phyloP scores from a whole-genome alignment of 2,888 invertebrate species.

The Lithophane socia region DNA sequence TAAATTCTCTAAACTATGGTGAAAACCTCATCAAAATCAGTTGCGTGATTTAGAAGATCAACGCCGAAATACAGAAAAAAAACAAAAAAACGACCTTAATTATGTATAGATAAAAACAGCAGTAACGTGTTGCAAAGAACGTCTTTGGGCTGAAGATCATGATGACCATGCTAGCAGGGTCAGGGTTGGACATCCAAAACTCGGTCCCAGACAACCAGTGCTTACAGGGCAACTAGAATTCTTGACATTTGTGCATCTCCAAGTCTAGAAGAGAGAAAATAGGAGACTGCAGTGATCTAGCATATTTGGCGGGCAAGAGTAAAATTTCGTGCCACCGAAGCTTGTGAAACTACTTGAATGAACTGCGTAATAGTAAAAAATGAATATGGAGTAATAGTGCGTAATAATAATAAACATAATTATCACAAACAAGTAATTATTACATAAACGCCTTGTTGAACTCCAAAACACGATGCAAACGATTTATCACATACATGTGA shows the following conservation, averaged over 20 bases:
- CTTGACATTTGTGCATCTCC: background rate
- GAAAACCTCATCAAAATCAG: too few relatives aligned
- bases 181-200: background rate
- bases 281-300: background rate
- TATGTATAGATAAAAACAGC: background rate
- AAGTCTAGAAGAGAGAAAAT: background rate
- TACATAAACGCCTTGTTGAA: conserved; percentile 34
- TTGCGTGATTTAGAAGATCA: too few relatives aligned
- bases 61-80: too few relatives aligned
- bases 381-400: background rate
- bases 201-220: background rate
- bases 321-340: background rate
- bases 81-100: too few relatives aligned
- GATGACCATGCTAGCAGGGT: background rate
- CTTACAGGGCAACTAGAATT: background rate
- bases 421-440: conserved; percentile 16
- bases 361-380: background rate
- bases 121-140: background rate
- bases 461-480: conserved; percentile 30
- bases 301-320: too few relatives aligned
- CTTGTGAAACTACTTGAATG: conserved; percentile 14
- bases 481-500: conserved; percentile 40
- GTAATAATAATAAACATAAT: conserved; percentile 18
- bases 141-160: background rate
- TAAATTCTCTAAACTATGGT: too few relatives aligned